Conservation (phyloP, 2,888 invertebrate species). For the Stenodera caucasica region DNA sequence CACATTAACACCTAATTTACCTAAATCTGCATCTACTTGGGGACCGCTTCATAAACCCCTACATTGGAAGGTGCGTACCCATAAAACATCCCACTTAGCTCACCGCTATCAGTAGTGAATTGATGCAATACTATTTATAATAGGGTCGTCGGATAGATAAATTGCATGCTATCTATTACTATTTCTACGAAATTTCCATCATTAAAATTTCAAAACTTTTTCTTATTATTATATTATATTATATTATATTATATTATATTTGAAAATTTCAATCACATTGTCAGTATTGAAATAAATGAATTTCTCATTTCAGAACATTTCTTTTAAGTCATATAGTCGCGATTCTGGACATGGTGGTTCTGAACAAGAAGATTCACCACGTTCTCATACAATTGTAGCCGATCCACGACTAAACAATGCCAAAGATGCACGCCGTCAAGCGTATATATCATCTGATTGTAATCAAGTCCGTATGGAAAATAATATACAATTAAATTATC, state of each 20-base stretch:
- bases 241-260: constrained; percentile 13
- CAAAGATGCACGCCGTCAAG: constrained; percentile 60
- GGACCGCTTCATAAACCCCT: constrained; percentile 66
- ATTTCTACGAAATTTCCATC: too few species aligned
- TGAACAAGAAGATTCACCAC: constrained; percentile 68
- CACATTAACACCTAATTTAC: constrained; percentile 56
- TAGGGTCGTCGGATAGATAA: background rate
- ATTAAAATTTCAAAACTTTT: too few species aligned
- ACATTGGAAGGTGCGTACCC: constrained; percentile 64
- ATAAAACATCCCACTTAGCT: background rate
- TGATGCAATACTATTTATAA: background rate
- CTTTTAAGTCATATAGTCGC: constrained; percentile 76
- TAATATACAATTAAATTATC: constrained; percentile 44
- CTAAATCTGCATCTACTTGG: constrained; percentile 67
- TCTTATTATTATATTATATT: background rate
- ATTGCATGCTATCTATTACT: background rate
- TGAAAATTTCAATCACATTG: too few species aligned
- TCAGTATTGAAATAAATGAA: background rate
- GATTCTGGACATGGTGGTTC: constrained; percentile 67
- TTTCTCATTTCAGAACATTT: constrained; percentile 71
- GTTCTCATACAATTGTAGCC: constrained; percentile 59
- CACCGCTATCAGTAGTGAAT: background rate
- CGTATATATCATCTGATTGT: constrained; percentile 53
- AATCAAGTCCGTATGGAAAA: constrained; percentile 50
- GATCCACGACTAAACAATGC: constrained; percentile 62